phyloP scores from a whole-genome alignment of 2,113 vertebrate species.

The Rhea pennata region DNA sequence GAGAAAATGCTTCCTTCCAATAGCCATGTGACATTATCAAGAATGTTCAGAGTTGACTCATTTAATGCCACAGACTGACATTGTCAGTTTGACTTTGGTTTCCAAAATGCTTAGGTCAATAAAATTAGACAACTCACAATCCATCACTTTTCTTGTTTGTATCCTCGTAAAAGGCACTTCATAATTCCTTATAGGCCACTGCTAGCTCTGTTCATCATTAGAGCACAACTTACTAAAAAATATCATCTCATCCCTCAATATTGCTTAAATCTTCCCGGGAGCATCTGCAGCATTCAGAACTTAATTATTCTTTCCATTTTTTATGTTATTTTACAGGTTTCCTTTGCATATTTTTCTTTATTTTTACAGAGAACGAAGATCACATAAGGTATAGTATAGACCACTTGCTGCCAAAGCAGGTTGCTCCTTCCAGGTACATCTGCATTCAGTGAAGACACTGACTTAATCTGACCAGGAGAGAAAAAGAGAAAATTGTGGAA shows the following conservation, averaged over 20 bases:
- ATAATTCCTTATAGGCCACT: not conserved
- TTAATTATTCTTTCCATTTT: not conserved
- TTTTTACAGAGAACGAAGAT: not conserved
- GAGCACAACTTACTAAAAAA: not conserved
- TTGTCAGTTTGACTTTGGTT: not conserved
- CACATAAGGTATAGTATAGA: not conserved
- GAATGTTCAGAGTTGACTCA: not conserved
- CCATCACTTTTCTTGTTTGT: not conserved
- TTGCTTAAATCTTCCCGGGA: not conserved
- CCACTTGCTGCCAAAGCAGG: not conserved
- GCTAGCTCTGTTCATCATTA: not conserved
- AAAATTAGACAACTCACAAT: not conserved
- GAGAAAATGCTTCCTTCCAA: not conserved
- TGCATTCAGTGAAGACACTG: not conserved
- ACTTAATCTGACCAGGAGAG: not conserved
- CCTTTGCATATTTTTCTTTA: not conserved
- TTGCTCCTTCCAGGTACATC: not conserved
- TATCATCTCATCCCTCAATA: not conserved
- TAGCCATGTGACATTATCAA: not conserved
- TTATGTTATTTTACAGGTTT: not conserved
- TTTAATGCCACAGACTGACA: not conserved
- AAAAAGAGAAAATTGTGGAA: not conserved
- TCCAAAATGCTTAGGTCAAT: conserved; percentile 1
- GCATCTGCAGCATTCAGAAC: not conserved
- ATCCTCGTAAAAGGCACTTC: not conserved